These are phyloP conservation scores for Indri indri DNA, from an alignment of 2,113 vertebrate genomes.

Conservation along the genomic window DNA sequence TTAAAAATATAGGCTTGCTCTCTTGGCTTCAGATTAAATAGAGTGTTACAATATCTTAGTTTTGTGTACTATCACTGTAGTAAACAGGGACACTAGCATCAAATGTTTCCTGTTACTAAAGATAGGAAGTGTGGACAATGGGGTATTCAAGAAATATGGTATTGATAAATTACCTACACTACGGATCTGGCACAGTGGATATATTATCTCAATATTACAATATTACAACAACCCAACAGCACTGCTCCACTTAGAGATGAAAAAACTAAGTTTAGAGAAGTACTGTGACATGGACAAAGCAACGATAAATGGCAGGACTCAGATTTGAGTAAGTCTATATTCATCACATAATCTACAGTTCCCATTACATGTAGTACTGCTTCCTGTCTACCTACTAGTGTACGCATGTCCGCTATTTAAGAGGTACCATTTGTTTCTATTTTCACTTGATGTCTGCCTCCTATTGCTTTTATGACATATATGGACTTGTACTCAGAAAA, in stretches of 20 bases:
- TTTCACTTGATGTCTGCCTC: neutral
- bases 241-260: neutral
- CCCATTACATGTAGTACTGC: neutral
- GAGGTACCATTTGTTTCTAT: neutral
- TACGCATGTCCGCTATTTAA: neutral
- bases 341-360: neutral
- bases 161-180: neutral
- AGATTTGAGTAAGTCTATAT: neutral
- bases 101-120: neutral
- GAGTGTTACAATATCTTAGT: neutral
- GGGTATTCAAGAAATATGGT: neutral
- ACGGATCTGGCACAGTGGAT: neutral
- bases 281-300: neutral
- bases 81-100: neutral
- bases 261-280: neutral
- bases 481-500: neutral
- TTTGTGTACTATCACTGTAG: neutral
- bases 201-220: neutral
- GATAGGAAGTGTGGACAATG: neutral
- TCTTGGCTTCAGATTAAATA: neutral
- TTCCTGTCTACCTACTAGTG: neutral
- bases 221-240: no score
- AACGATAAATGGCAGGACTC: neutral
- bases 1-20: neutral
- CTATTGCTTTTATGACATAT: neutral